Conservation (phyloP, 1,140 invertebrate species). For the Drosophila baimaii region DNA sequence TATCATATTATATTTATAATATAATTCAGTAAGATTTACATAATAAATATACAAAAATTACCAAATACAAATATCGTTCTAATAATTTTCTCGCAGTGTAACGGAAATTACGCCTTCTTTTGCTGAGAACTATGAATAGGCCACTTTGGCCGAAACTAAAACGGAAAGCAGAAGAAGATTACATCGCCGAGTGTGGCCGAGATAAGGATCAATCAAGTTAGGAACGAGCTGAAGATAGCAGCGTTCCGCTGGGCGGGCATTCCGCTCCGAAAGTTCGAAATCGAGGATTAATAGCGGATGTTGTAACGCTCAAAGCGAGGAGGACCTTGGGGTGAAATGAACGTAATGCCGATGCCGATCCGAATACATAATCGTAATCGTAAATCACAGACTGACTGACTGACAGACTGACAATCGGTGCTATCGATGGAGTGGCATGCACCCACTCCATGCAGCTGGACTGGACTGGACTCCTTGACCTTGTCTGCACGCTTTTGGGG, state of each 20-base stretch:
- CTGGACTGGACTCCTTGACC: conserved; percentile 27
- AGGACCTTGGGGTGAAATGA: background rate
- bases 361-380: background rate
- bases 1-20: too few species aligned
- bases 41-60: too few species aligned
- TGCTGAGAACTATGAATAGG: conserved; percentile 4
- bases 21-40: too few species aligned
- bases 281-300: conserved; percentile 9
- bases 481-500: conserved; percentile 15
- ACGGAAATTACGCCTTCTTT: conserved; percentile 19
- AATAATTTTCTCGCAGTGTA: background rate
- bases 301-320: conserved; percentile 9
- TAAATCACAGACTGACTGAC: too few species aligned
- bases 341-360: background rate
- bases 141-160: conserved; percentile 26
- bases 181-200: conserved; percentile 9
- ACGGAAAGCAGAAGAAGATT: conserved; percentile 20
- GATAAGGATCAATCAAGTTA: conserved; percentile 25
- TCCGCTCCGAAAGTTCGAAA: background rate
- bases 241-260: background rate
- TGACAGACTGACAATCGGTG: conserved; percentile 2
- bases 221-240: background rate
- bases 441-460: conserved; percentile 9
- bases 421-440: background rate
- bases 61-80: too few species aligned